phyloP scores from a whole-genome alignment of 2,888 invertebrate genomes.

The Ypsolopha sequella region DNA sequence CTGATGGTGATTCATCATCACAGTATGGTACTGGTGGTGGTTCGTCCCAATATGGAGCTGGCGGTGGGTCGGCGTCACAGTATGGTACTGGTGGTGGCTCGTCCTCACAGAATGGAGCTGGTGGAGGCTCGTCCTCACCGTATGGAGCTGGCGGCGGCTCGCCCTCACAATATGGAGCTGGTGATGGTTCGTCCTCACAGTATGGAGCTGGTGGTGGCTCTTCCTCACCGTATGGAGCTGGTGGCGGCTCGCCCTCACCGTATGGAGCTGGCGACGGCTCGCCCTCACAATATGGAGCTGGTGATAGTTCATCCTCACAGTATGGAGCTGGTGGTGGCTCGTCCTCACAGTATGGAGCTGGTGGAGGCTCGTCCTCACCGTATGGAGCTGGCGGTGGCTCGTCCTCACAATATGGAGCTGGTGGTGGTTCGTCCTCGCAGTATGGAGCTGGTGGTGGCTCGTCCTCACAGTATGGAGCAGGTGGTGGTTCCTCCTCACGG shows the following conservation, averaged over 20 bases:
- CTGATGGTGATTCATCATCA: not conserved
- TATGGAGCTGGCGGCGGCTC: not conserved
- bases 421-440: not conserved
- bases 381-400: too few relatives aligned
- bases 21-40: not conserved
- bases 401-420: too few relatives aligned
- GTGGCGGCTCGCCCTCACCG: not conserved
- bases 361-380: too few relatives aligned
- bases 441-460: not conserved
- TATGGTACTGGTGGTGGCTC: not conserved
- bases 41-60: not conserved
- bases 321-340: not conserved
- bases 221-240: not conserved
- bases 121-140: not conserved
- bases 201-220: not conserved
- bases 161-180: not conserved
- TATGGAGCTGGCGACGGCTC: not conserved
- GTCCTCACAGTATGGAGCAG: not conserved
- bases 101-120: not conserved
- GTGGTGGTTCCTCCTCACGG: not conserved
- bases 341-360: too few relatives aligned
- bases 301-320: not conserved
- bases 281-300: not conserved
- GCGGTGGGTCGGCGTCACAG: not conserved
- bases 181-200: not conserved